These are phyloP conservation scores for Polymixis flavicincta DNA, from an alignment of 2,888 invertebrate species.

Conservation along the genomic window DNA sequence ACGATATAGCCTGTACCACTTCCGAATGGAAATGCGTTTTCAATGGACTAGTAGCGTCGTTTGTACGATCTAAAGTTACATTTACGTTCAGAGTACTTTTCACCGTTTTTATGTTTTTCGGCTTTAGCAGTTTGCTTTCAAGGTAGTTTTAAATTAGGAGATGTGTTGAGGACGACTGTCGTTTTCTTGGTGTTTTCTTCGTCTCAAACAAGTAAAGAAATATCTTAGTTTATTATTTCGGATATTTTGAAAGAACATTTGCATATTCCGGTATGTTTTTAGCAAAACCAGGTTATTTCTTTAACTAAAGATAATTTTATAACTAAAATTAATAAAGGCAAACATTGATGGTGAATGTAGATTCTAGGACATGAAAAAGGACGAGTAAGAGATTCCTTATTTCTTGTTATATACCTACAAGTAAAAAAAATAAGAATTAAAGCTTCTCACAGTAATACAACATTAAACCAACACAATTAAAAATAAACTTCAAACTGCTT, in stretches of 20 bases:
- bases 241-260: background rate
- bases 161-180: slow-evolving; percentile 18
- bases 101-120: slow-evolving; percentile 59
- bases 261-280: background rate
- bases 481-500: slow-evolving; percentile 38
- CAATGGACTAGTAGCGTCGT: slow-evolving; percentile 71
- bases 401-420: background rate
- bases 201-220: slow-evolving; percentile 42
- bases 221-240: background rate
- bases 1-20: slow-evolving; percentile 78
- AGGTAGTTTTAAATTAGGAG: slow-evolving; percentile 48
- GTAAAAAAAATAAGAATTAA: background rate
- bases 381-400: no score
- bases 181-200: slow-evolving; percentile 19
- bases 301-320: background rate
- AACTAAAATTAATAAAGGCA: background rate
- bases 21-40: slow-evolving; percentile 82
- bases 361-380: background rate
- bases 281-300: background rate
- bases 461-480: slow-evolving; percentile 36
- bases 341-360: no score
- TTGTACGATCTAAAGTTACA: slow-evolving; percentile 68
- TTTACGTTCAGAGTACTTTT: slow-evolving; percentile 61
- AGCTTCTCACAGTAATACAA: slow-evolving; percentile 1
- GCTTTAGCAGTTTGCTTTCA: slow-evolving; percentile 41